A percentile compares a stretch with the other conserved stretches of the same genome.
Evolutionary conservation across 2,797 vertebrate genomes (phyloP).

Genomic region (Netta rufina): DNA sequence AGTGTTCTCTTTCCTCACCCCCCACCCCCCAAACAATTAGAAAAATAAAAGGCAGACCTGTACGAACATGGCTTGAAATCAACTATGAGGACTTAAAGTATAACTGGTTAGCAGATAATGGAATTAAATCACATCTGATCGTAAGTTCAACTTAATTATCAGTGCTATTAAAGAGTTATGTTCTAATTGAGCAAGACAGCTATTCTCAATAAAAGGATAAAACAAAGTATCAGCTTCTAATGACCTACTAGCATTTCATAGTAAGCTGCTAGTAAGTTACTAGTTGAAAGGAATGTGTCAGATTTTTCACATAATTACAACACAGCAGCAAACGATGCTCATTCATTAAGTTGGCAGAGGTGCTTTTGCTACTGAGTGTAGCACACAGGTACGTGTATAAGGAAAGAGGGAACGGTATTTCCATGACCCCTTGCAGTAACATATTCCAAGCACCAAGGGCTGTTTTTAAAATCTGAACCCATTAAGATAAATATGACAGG

Average conservation of each 20-base stretch:
- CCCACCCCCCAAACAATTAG: not conserved
- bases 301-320: constrained; percentile 67
- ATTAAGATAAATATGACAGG: constrained; percentile 75
- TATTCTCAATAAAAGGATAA: constrained; percentile 57
- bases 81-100: constrained; percentile 41
- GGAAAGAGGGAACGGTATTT: constrained; percentile 68
- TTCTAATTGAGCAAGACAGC: constrained; percentile 32
- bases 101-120: constrained; percentile 41
- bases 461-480: constrained; percentile 69
- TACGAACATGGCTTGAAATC: constrained; percentile 67
- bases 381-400: constrained; percentile 59
- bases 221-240: constrained; percentile 65
- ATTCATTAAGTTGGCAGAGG: constrained; percentile 66
- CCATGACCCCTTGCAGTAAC: constrained; percentile 66
- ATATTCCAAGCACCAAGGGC: constrained; percentile 73
- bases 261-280: constrained; percentile 66
- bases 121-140: constrained; percentile 57
- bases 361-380: constrained; percentile 61
- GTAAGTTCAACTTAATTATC: constrained; percentile 63
- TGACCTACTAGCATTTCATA: constrained; percentile 53
- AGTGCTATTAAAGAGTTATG: constrained; percentile 54
- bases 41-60: constrained; percentile 30
- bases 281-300: constrained; percentile 76
- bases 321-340: constrained; percentile 72
- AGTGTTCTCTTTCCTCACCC: constrained; percentile 20